phyloP scores from a whole-genome alignment of 2,797 vertebrate genomes.

The Xerus rutilus region DNA sequence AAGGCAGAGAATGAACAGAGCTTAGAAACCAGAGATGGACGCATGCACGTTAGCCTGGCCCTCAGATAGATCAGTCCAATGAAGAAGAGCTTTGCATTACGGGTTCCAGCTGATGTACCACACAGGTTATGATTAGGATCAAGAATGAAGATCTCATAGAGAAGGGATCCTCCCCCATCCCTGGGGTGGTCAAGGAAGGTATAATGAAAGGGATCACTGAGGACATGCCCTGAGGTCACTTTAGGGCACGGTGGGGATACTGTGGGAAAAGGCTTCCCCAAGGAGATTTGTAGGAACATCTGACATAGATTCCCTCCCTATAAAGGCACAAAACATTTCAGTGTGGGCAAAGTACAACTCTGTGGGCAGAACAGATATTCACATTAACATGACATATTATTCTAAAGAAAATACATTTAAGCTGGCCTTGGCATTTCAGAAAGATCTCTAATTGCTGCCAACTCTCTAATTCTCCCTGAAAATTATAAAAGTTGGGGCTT shows the following conservation, averaged over 20 bases:
- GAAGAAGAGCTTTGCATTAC: neutral
- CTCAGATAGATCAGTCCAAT: neutral
- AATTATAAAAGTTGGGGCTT: slow-evolving; percentile 77
- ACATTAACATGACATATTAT: slow-evolving; percentile 54
- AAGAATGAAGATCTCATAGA: neutral
- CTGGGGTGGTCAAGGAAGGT: neutral
- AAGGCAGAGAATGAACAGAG: neutral
- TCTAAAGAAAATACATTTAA: slow-evolving; percentile 63
- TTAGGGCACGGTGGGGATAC: neutral
- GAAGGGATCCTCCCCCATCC: neutral
- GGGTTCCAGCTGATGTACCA: neutral
- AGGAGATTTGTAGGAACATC: slow-evolving; percentile 2
- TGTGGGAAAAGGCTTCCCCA: neutral
- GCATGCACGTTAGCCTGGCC: neutral
- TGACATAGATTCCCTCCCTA: neutral
- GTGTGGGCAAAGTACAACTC: neutral
- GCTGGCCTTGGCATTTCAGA: slow-evolving; percentile 25
- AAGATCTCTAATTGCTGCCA: slow-evolving; percentile 64
- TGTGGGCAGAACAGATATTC: slow-evolving; percentile 32
- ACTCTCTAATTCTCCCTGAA: slow-evolving; percentile 74
- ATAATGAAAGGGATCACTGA: neutral
- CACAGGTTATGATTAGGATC: neutral
- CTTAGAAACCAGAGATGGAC: neutral
- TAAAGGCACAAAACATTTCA: neutral
- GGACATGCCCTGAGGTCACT: neutral